Conservation (phyloP, 1,140 invertebrate genomes). For the Lucilia cuprina region DNA sequence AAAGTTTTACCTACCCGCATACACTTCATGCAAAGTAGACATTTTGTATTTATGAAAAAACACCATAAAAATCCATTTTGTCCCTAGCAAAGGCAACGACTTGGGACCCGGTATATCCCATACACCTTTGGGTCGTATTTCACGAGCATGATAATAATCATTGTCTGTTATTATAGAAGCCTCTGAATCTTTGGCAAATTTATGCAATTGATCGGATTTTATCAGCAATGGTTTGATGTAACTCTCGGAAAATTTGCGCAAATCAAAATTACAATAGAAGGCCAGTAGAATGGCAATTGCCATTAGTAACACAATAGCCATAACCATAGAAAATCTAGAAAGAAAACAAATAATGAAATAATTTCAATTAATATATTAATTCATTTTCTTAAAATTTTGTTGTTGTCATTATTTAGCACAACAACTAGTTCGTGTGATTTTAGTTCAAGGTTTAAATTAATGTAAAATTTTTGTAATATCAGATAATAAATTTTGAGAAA, state of each 20-base stretch:
- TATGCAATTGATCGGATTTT: conserved; percentile 42
- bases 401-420: background rate
- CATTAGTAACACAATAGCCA: conserved; percentile 59
- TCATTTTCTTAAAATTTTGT: too few species aligned
- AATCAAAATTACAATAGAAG: conserved; percentile 55
- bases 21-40: conserved; percentile 80
- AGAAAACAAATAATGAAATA: conserved; percentile 28
- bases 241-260: conserved; percentile 48
- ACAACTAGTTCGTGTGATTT: background rate
- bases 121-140: conserved; percentile 44
- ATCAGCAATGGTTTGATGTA: conserved; percentile 53
- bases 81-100: conserved; percentile 78
- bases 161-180: conserved; percentile 29
- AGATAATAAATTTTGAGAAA: background rate
- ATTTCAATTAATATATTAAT: too few species aligned
- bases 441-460: background rate
- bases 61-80: conserved; percentile 74
- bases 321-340: conserved; percentile 50
- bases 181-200: background rate
- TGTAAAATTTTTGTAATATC: background rate
- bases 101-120: conserved; percentile 76
- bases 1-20: conserved; percentile 69
- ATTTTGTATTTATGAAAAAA: conserved; percentile 75
- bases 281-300: conserved; percentile 56
- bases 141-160: conserved; percentile 54